Conservation (phyloP, 1,140 invertebrate species). For the Meloidogyne exigua region DNA sequence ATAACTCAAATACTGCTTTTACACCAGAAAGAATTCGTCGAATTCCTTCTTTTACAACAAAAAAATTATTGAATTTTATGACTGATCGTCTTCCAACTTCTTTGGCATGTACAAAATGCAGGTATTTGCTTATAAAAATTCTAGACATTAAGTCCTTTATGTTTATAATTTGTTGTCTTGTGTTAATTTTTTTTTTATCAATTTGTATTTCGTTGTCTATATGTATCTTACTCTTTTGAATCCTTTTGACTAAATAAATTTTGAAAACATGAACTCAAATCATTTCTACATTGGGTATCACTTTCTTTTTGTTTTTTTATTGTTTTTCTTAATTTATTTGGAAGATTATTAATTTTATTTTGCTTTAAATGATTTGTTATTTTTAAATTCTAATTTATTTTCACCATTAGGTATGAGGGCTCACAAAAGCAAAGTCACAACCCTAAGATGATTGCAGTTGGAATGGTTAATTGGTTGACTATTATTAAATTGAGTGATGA, state of each 20-base stretch:
- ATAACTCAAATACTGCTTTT: not conserved
- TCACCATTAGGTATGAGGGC: not conserved
- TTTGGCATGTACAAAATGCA: constrained; percentile 17
- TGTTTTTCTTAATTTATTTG: too few species aligned
- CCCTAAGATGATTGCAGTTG: constrained; percentile 26
- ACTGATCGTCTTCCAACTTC: constrained; percentile 7
- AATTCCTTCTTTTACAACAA: constrained; percentile 18
- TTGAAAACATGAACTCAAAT: too few species aligned
- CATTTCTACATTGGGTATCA: too few species aligned
- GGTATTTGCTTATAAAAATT: not conserved
- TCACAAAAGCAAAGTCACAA: not conserved
- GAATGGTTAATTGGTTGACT: constrained; percentile 27
- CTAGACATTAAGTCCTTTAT: too few species aligned
- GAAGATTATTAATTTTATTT: too few species aligned
- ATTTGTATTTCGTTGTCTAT: too few species aligned
- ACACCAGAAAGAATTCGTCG: constrained; percentile 4
- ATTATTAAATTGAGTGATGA: constrained; percentile 13
- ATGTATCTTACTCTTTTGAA: too few species aligned
- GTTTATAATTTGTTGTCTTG: too few species aligned
- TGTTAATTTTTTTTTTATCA: too few species aligned
- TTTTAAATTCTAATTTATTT: not conserved
- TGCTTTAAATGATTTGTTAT: too few species aligned
- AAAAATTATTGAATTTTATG: constrained; percentile 13
- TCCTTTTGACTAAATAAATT: too few species aligned
- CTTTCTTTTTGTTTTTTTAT: too few species aligned